Base-by-base conservation (phyloP, 2,888 invertebrate genomes). In the Suillia variegata region DNA sequence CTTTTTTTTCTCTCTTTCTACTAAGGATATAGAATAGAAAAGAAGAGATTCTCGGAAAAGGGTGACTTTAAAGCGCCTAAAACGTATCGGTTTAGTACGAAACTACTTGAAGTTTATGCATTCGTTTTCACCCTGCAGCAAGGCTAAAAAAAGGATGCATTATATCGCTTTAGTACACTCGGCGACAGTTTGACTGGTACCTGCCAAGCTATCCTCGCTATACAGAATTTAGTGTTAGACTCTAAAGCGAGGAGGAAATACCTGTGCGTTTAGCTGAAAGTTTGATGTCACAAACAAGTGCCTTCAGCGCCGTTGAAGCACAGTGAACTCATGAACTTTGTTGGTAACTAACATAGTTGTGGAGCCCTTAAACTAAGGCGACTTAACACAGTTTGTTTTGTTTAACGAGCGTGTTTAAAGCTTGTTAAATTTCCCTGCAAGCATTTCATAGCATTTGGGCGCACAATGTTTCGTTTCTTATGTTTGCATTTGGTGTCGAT, bases 11-110 rank as follows among this genome's bases (percentile, higher is more conserved):
- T 4, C 38, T 38, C 13, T n/a, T 38, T 8, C n/a, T 38, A 6
- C n/a, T 38, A 38, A 31, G 6, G 38, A 8, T 38, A n/a, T 6
- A 31, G 31, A 12, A 31, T 31, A 8, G 12, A 26, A 26, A 26
- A 26, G 10, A 26, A 26, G 26, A 26, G 10, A 26, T 26, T 5
- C 6, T 6, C 5, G 26, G 26, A 38, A 38, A 10, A 38, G n/a
- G 38, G 4, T 3, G 12, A n/a, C n/a, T 20, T 74, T 73, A 73
- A 72, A 72, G 72, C 72, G 71, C 68, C 72, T 72, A 74, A 72
- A 72, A 74, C 71, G 72, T 72, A 72, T 72, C 72, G 74, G 74
- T 74, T 72, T n/a, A n/a, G n/a, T 72, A 72, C 72, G 70, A 69
- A 73, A 72, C 70, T 70, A 70, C 74, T 69, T 68, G 57, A 70